Percentiles rank a stretch among this genome's conserved stretches.
These are phyloP conservation scores for Lithosia quadra DNA, from an alignment of 2,888 invertebrate genomes.

Conservation along the genomic window DNA sequence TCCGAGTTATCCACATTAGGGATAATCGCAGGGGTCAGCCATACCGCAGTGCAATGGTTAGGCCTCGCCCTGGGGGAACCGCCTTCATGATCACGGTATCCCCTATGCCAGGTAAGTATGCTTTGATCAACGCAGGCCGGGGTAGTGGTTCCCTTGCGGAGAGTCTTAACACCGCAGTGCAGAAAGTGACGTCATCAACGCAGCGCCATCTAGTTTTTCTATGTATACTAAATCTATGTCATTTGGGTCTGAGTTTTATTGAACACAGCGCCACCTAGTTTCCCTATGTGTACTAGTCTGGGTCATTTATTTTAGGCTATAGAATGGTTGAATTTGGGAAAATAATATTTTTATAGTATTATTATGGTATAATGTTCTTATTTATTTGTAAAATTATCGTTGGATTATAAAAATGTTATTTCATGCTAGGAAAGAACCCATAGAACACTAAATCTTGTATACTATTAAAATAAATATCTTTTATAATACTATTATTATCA, in stretches of 20 bases:
- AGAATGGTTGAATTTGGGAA: too few species aligned
- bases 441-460: not conserved
- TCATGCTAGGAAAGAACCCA: not conserved
- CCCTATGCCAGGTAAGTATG: constrained; percentile 18
- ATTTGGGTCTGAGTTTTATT: not conserved
- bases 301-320: too few species aligned
- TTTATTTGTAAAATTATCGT: not conserved
- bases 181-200: not conserved
- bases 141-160: not conserved
- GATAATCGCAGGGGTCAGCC: constrained; percentile 15
- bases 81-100: constrained; percentile 11
- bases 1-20: constrained; percentile 15
- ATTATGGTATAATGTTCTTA: not conserved
- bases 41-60: constrained; percentile 12
- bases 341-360: not conserved
- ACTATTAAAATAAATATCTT: not conserved
- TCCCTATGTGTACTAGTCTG: not conserved
- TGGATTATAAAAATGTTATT: not conserved
- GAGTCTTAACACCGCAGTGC: constrained; percentile 10
- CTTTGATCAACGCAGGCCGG: not conserved
- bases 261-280: not conserved
- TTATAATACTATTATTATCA: not conserved
- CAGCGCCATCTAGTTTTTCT: not conserved
- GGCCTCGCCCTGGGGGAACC: constrained; percentile 14
- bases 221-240: not conserved